Evolutionary conservation across 92 coral and sea anemone genomes (phyloP).

Genomic region (Epizoanthus fatuus): DNA sequence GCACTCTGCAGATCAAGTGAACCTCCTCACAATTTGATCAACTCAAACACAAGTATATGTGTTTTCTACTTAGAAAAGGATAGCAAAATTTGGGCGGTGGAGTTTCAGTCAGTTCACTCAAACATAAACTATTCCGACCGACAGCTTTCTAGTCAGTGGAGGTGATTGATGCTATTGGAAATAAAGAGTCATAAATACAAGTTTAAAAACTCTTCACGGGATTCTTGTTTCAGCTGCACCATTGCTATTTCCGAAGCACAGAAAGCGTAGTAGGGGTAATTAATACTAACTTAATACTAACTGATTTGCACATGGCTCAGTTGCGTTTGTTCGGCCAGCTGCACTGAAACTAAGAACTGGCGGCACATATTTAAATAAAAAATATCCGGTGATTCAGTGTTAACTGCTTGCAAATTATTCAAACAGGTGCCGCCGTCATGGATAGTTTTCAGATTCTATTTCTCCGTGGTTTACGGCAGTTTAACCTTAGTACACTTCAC

Average conservation of each 20-base stretch:
- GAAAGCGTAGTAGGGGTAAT: background rate
- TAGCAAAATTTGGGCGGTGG: background rate
- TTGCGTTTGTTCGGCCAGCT: constrained; percentile 6
- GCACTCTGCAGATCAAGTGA: too few relatives aligned
- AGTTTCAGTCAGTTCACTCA: background rate
- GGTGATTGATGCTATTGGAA: too few relatives aligned
- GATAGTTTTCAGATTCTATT: background rate
- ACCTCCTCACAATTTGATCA: too few relatives aligned
- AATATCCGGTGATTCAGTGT: constrained; percentile 27
- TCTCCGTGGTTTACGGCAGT: background rate
- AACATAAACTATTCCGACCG: too few relatives aligned
- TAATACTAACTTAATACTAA: background rate
- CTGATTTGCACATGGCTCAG: constrained; percentile 8
- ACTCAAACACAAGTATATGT: background rate
- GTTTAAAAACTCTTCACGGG: background rate
- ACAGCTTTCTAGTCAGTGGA: too few relatives aligned
- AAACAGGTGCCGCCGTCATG: constrained; percentile 3
- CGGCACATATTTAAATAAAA: background rate
- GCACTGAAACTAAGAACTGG: constrained; percentile 7
- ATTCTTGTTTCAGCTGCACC: background rate
- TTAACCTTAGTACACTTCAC: background rate
- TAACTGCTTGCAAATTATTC: constrained; percentile 2
- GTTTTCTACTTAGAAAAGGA: background rate
- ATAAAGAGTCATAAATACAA: background rate
- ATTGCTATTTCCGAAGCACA: background rate